Percentiles rank a stretch among this genome's conserved stretches.
Conservation (phyloP, 2,888 invertebrate genomes). For the Drosophila falleni region DNA sequence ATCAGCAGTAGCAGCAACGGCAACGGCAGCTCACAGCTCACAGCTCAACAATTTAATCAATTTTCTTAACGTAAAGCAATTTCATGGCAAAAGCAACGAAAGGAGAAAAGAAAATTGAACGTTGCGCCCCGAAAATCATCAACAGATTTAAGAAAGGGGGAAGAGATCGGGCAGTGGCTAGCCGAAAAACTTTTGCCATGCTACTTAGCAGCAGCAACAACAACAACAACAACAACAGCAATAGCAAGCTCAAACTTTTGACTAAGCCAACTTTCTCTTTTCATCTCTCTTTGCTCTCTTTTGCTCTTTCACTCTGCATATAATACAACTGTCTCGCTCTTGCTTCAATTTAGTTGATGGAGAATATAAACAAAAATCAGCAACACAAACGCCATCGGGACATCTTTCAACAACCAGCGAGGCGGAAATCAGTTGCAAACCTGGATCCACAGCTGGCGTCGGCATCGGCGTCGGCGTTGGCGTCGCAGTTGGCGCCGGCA, state of each 20-base stretch:
- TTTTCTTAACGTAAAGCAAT: slow-evolving; percentile 77
- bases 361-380: slow-evolving; percentile 90
- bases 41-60: slow-evolving; percentile 77
- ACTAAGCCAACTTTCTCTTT: slow-evolving; percentile 58
- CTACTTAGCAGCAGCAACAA: slow-evolving; percentile 61
- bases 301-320: not conserved
- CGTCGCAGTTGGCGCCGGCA: slow-evolving; percentile 43
- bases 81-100: slow-evolving; percentile 53
- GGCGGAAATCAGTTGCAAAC: slow-evolving; percentile 85
- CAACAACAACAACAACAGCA: slow-evolving; percentile 23
- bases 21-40: slow-evolving; percentile 36
- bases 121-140: slow-evolving; percentile 63
- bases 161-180: slow-evolving; percentile 11
- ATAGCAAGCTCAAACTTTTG: slow-evolving; percentile 51
- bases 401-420: slow-evolving; percentile 86
- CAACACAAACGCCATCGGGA: slow-evolving; percentile 89
- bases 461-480: slow-evolving; percentile 33
- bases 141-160: slow-evolving; percentile 52
- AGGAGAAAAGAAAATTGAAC: slow-evolving; percentile 61
- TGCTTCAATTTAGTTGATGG: slow-evolving; percentile 86
- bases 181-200: slow-evolving; percentile 62
- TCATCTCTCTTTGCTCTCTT: slow-evolving; percentile 9
- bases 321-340: slow-evolving; percentile 7
- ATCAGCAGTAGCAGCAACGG: slow-evolving; percentile 57
- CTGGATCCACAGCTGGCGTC: slow-evolving; percentile 77